Percentiles rank a stretch among this genome's conserved stretches.
Evolutionary conservation across 1,140 invertebrate genomes (phyloP).

Genomic region (Pentalonia nigronervosa): DNA sequence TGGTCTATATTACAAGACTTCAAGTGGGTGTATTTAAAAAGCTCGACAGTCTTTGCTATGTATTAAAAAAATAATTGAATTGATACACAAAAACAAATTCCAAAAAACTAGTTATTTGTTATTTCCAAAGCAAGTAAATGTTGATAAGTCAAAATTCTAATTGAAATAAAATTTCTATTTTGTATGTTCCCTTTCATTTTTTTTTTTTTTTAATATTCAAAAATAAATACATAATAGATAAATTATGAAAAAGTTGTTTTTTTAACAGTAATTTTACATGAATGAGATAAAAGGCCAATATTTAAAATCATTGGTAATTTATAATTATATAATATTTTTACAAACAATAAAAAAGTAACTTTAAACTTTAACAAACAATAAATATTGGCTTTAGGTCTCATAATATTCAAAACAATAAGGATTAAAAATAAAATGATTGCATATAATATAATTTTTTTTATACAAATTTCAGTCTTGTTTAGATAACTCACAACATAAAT

Average conservation of each 20-base stretch:
- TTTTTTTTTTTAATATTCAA: conserved; percentile 15
- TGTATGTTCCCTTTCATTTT: background rate
- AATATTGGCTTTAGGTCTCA: conserved; percentile 4
- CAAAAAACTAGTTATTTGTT: background rate
- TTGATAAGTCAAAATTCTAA: background rate
- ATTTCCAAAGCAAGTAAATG: background rate
- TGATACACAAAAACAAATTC: conserved; percentile 6
- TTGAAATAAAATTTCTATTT: background rate
- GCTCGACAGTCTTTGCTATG: background rate
- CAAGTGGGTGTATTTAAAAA: background rate
- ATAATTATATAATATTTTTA: background rate
- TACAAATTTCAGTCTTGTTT: conserved; percentile 58
- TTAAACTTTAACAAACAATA: background rate
- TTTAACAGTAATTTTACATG: background rate
- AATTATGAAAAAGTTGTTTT: background rate
- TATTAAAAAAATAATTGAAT: background rate
- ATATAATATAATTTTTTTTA: conserved; percentile 27
- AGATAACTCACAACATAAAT: conserved; percentile 57
- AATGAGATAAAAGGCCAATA: background rate
- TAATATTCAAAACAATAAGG: conserved; percentile 2
- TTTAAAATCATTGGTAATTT: background rate
- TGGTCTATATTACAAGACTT: background rate
- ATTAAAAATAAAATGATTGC: conserved; percentile 37
- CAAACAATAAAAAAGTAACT: background rate
- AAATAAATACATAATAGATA: background rate